Conservation (phyloP, 2,888 invertebrate species). For the Dusona sp. region DNA sequence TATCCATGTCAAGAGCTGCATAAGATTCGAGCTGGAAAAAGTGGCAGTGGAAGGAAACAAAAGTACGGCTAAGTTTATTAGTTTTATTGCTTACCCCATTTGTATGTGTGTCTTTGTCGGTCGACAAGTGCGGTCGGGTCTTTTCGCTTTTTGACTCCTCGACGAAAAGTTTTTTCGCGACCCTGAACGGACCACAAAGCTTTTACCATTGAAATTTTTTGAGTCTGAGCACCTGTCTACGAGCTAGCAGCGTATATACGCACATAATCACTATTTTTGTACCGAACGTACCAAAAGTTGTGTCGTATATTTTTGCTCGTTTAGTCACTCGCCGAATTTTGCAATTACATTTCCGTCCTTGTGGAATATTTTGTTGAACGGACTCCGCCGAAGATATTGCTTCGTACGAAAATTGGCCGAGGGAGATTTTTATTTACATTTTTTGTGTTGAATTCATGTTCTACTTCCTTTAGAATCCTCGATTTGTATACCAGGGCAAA, state of each 20-base stretch:
- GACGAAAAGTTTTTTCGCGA: neutral
- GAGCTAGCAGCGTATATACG: neutral
- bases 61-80: constrained; percentile 32
- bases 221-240: neutral
- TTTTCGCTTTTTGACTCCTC: neutral
- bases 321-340: neutral
- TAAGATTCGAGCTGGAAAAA: constrained; percentile 3
- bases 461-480: neutral
- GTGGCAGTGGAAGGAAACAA: neutral
- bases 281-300: neutral
- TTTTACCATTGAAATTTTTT: constrained; percentile 44
- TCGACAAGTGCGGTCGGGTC: constrained; percentile 4
- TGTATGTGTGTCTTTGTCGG: neutral
- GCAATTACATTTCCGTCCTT: neutral
- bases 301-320: neutral
- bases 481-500: neutral
- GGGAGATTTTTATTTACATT: neutral
- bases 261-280: neutral
- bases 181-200: neutral
- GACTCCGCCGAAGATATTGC: neutral
- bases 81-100: constrained; percentile 12
- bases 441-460: constrained; percentile 15
- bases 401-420: neutral
- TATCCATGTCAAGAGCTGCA: constrained; percentile 21
- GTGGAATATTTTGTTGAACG: neutral